Base-by-base conservation (phyloP, 2,113 vertebrate species). In the Penelope pileata region DNA sequence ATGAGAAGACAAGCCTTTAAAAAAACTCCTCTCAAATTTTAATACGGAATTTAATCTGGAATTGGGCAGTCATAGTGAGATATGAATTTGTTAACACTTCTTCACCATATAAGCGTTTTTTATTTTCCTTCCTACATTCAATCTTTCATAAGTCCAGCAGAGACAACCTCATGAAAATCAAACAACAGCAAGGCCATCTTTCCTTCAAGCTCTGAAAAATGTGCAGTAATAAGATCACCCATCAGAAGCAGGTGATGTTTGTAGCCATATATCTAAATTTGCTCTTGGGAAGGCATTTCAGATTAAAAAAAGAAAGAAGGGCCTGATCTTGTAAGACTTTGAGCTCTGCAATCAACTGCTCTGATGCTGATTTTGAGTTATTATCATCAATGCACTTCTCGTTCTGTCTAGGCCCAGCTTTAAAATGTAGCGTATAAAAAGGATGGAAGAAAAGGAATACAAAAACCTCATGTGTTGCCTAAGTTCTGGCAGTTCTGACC, bases 161-260 rank as follows among this genome's bases (percentile, higher is more conserved):
- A 84, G n/a, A 60, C 15, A 64, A 22, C 32, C 72, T 93, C 63
- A 47, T 91, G 84, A 80, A 94, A 93, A 79, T 59, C 14, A 42
- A 83, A 89, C 85, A 79, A 54, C 9, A 23, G 19, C 45, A 67
- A 87, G 56, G 45, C 82, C 63, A 30, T 77, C 88, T 92, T 91
- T 68, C 83, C 76, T 75, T 86, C 75, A 48, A 76, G 59, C 54
- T 85, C 60, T 93, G 85, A 90, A 92, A 90, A 78, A 88, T 54
- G 29, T 66, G 53, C 32, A 10, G 58, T 38, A 91, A 73, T 94
- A 90, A 86, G 84, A 93, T 91, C 83, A 58, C 42, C 63, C 69
- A 5, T 90, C 69, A 83, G 63, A 59, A 87, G 29, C 42, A 51
- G 82, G 34, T 63, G 70, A 76, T 66, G 68, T 89, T 94, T 85